Conservation (phyloP, 2,113 vertebrate species). For the Pterocles burchelli region DNA sequence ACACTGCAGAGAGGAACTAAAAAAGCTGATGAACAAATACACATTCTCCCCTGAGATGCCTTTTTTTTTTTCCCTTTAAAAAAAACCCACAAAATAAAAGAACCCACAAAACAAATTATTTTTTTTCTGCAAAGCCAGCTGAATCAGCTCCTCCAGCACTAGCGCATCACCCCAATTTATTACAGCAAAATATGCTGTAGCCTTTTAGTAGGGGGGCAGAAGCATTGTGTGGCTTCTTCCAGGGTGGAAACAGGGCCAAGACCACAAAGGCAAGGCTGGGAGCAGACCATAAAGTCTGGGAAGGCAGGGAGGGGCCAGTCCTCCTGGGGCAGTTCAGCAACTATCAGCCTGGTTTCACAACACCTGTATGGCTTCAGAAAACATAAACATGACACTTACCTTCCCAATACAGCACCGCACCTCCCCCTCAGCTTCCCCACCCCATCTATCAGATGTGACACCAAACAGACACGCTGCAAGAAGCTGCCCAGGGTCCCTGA, state of each 20-base stretch:
- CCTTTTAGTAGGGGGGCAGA: not conserved
- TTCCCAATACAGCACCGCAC: not conserved
- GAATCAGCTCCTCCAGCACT: constrained; percentile 12
- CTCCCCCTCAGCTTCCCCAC: not conserved
- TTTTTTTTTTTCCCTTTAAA: constrained; percentile 1
- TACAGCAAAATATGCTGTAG: constrained; percentile 42
- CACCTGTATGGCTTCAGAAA: not conserved
- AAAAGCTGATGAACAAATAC: constrained; percentile 48
- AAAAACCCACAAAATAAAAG: not conserved
- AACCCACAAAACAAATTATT: not conserved
- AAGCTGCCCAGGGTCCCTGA: not conserved
- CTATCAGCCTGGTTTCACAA: not conserved
- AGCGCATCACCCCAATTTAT: constrained; percentile 22
- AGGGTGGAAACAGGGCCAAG: not conserved
- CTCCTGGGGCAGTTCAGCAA: not conserved
- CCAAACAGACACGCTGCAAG: not conserved
- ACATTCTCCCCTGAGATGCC: constrained; percentile 12
- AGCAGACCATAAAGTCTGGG: not conserved
- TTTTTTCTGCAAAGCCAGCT: not conserved
- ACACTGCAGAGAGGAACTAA: constrained; percentile 16
- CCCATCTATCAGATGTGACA: fast-evolving
- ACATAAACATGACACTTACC: not conserved
- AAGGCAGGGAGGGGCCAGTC: not conserved
- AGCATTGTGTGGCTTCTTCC: constrained; percentile 16
- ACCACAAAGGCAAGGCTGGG: not conserved